Conservation (phyloP, 2,888 invertebrate genomes). For the Lacanobia oleracea region DNA sequence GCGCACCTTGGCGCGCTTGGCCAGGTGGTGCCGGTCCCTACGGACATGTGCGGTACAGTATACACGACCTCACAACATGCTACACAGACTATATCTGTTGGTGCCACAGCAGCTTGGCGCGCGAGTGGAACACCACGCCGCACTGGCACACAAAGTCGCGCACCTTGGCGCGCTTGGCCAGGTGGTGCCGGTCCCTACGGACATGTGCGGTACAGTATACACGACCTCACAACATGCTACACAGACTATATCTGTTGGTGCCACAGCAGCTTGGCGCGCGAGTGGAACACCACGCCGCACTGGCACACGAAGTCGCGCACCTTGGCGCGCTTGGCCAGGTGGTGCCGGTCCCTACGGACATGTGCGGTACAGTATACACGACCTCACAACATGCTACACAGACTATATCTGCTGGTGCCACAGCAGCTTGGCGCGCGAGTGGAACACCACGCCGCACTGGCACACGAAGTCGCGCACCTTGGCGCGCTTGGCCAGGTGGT, state of each 20-base stretch:
- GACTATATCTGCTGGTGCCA: no score
- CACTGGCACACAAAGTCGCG: slow-evolving; percentile 94
- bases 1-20: slow-evolving; percentile 92
- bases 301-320: slow-evolving; percentile 93
- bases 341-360: slow-evolving; percentile 91
- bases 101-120: slow-evolving; percentile 77
- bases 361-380: neutral
- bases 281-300: slow-evolving; percentile 95
- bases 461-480: slow-evolving; percentile 91
- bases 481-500: no score
- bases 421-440: slow-evolving; percentile 94
- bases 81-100: no score
- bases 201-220: neutral
- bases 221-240: neutral
- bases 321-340: slow-evolving; percentile 93
- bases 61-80: neutral
- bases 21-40: slow-evolving; percentile 93
- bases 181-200: slow-evolving; percentile 93
- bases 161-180: slow-evolving; percentile 92
- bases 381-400: neutral
- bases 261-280: slow-evolving; percentile 87
- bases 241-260: no score
- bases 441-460: slow-evolving; percentile 95
- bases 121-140: slow-evolving; percentile 95
- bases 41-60: neutral